phyloP scores from a whole-genome alignment of 1,140 invertebrate genomes.

The Streblospio benedicti region DNA sequence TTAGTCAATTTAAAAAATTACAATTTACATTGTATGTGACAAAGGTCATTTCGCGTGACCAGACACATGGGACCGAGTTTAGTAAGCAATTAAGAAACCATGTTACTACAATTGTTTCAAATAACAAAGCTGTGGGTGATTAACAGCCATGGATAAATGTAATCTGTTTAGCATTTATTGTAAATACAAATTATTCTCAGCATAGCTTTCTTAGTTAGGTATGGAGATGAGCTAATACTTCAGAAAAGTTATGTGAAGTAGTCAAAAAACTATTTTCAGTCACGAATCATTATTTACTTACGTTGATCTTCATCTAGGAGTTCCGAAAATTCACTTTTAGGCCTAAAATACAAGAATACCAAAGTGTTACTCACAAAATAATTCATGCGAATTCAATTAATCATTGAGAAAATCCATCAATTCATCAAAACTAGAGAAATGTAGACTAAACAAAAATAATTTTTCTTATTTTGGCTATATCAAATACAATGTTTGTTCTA shows the following conservation, averaged over 20 bases:
- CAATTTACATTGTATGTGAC: background rate
- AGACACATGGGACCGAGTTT: background rate
- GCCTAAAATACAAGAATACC: slow-evolving; percentile 49
- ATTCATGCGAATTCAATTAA: no score
- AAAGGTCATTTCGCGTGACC: background rate
- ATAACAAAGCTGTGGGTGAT: background rate
- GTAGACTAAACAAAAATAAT: background rate
- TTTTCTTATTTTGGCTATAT: background rate
- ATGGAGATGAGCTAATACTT: background rate
- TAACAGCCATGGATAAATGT: no score
- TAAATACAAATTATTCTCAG: no score
- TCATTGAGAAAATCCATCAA: no score
- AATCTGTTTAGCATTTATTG: no score
- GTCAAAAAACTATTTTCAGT: background rate
- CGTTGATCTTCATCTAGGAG: slow-evolving; percentile 85
- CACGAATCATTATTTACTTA: slow-evolving; percentile 49
- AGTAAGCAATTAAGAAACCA: background rate
- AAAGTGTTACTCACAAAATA: background rate
- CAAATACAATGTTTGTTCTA: background rate
- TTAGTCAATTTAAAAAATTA: background rate
- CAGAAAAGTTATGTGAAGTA: no score
- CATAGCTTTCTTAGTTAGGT: no score
- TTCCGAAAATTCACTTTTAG: slow-evolving; percentile 93
- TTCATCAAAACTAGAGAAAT: no score
- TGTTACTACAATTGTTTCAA: background rate